Conservation (phyloP, 1,140 invertebrate species). For the Bombyx mandarina region DNA sequence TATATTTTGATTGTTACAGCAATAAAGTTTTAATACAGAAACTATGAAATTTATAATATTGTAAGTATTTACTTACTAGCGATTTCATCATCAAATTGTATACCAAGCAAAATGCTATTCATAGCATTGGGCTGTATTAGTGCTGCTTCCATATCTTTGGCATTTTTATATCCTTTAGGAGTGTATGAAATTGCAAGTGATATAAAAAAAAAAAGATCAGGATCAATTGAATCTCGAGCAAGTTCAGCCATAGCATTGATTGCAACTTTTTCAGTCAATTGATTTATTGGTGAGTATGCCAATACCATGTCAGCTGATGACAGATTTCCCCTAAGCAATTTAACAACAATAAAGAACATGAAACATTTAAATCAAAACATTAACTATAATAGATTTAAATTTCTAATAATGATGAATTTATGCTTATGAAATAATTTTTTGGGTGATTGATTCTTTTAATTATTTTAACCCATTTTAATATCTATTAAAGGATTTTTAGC, state of each 20-base stretch:
- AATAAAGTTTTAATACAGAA: too few species aligned
- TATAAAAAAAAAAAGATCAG: slow-evolving; percentile 30
- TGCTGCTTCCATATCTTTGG: slow-evolving; percentile 46
- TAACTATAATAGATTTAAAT: background rate
- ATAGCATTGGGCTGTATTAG: slow-evolving; percentile 57
- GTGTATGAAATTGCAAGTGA: slow-evolving; percentile 43
- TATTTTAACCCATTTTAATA: too few species aligned
- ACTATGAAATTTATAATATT: too few species aligned
- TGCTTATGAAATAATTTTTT: too few species aligned
- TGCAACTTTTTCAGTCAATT: slow-evolving; percentile 45
- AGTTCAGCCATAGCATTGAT: slow-evolving; percentile 51
- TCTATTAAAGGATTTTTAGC: too few species aligned
- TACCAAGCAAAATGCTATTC: slow-evolving; percentile 62
- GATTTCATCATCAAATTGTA: slow-evolving; percentile 70
- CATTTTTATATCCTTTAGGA: slow-evolving; percentile 52
- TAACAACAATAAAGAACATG: slow-evolving; percentile 4
- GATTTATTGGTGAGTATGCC: slow-evolving; percentile 58
- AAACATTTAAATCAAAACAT: background rate
- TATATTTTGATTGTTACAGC: too few species aligned
- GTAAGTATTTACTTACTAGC: slow-evolving; percentile 35
- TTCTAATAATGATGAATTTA: background rate
- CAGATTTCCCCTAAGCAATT: slow-evolving; percentile 36
- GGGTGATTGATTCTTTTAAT: too few species aligned
- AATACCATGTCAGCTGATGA: slow-evolving; percentile 46
- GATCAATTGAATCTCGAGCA: slow-evolving; percentile 46